Evolutionary conservation across 1,140 invertebrate genomes (phyloP).

Genomic region (Oedothorax gibbosus): DNA sequence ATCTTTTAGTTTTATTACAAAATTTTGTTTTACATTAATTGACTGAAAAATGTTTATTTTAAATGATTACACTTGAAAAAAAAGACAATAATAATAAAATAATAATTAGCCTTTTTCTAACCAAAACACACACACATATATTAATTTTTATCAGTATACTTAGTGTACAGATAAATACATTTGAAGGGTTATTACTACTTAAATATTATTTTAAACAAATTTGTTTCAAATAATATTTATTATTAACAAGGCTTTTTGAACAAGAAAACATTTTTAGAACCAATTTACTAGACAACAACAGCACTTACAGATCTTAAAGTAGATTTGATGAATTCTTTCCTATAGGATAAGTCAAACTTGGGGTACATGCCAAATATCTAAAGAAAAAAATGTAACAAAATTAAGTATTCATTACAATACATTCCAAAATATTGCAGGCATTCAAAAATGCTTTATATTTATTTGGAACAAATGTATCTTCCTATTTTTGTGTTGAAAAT

Average conservation of each 20-base stretch:
- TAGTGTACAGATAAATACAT: neutral
- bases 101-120: neutral
- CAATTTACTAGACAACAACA: neutral
- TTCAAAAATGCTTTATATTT: too few relatives aligned
- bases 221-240: neutral
- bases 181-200: neutral
- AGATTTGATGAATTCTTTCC: constrained; percentile 57
- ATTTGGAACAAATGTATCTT: too few relatives aligned
- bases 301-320: constrained; percentile 58
- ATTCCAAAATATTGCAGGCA: too few relatives aligned
- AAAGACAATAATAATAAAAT: neutral
- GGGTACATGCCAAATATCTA: constrained; percentile 54
- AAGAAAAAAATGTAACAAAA: constrained; percentile 4
- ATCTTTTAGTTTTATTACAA: neutral
- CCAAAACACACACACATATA: neutral
- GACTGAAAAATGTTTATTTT: neutral
- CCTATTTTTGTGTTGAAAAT: too few relatives aligned
- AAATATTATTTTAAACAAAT: too few relatives aligned
- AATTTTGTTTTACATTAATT: neutral
- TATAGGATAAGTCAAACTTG: constrained; percentile 50
- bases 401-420: too few relatives aligned
- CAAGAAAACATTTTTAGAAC: neutral
- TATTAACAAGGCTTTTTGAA: neutral
- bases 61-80: neutral
- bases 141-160: neutral